phyloP scores from a whole-genome alignment of 2,888 invertebrate genomes.

The Myopa tessellatipennis region DNA sequence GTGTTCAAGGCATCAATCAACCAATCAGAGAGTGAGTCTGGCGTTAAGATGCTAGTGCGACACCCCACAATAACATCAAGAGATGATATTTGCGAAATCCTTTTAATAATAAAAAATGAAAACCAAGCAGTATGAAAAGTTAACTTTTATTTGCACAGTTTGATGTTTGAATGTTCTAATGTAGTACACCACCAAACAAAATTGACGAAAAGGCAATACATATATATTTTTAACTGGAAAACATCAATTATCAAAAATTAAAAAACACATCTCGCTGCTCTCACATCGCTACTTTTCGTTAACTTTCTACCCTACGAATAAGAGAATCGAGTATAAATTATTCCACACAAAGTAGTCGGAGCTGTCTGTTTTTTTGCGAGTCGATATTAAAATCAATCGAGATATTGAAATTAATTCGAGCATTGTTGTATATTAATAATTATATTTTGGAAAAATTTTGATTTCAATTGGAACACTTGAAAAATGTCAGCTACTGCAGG shows the following conservation, averaged over 20 bases:
- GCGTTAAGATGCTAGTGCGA: too few relatives aligned
- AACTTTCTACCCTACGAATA: not conserved
- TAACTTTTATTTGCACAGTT: not conserved
- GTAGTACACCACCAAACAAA: too few relatives aligned
- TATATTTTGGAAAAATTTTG: not conserved
- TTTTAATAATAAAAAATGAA: not conserved
- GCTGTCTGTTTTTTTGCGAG: conserved; percentile 28
- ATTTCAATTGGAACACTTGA: conserved; percentile 27
- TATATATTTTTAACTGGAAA: too few relatives aligned
- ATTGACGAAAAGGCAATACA: too few relatives aligned
- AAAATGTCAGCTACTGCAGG: conserved; percentile 58
- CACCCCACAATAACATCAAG: too few relatives aligned
- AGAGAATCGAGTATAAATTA: too few relatives aligned
- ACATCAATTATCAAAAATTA: too few relatives aligned
- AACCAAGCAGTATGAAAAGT: not conserved
- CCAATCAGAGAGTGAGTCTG: too few relatives aligned
- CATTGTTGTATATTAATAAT: conserved; percentile 10
- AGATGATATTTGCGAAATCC: not conserved
- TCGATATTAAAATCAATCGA: not conserved
- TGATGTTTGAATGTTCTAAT: too few relatives aligned
- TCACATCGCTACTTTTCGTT: conserved; percentile 9
- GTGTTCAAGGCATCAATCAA: too few relatives aligned
- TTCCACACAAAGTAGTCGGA: not conserved
- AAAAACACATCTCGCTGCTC: conserved; percentile 13
- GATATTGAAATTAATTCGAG: conserved; percentile 30